These are phyloP conservation scores for Orthosia cruda DNA, from an alignment of 2,888 invertebrate genomes.

Conservation along the genomic window DNA sequence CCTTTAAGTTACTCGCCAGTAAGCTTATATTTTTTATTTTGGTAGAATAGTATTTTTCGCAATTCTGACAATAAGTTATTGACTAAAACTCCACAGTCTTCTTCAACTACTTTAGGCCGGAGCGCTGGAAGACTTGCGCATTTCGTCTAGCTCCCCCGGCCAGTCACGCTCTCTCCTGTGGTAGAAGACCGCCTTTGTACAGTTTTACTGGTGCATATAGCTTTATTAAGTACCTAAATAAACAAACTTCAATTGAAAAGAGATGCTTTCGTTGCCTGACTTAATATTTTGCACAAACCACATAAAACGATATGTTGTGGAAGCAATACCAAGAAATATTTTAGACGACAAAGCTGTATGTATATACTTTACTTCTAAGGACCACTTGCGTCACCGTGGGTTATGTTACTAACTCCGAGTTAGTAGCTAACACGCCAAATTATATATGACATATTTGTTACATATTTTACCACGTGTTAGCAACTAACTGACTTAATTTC, in stretches of 20 bases:
- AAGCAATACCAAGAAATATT: slow-evolving; percentile 6
- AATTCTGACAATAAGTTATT: neutral
- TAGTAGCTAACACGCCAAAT: too few species aligned
- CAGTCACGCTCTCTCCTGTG: neutral
- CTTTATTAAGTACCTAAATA: neutral
- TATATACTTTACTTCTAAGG: neutral
- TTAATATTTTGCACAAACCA: neutral
- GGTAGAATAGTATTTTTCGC: neutral
- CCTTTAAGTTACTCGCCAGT: slow-evolving; percentile 16
- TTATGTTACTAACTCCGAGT: too few species aligned
- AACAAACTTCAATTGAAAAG: neutral
- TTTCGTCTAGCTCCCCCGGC: too few species aligned
- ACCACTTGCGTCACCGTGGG: too few species aligned
- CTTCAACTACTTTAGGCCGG: too few species aligned
- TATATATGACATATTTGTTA: too few species aligned
- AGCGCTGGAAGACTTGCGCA: too few species aligned
- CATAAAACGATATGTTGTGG: neutral
- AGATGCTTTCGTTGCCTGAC: neutral
- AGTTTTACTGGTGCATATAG: neutral
- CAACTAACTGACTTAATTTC: too few species aligned
- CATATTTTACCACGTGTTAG: too few species aligned
- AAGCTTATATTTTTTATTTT: slow-evolving; percentile 7
- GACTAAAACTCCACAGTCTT: neutral
- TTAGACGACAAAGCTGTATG: neutral
- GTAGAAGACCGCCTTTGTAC: neutral